Percentiles rank a stretch among this genome's conserved stretches.
phyloP scores from a whole-genome alignment of 2,797 vertebrate genomes.

The Yasuhikotakia modesta region DNA sequence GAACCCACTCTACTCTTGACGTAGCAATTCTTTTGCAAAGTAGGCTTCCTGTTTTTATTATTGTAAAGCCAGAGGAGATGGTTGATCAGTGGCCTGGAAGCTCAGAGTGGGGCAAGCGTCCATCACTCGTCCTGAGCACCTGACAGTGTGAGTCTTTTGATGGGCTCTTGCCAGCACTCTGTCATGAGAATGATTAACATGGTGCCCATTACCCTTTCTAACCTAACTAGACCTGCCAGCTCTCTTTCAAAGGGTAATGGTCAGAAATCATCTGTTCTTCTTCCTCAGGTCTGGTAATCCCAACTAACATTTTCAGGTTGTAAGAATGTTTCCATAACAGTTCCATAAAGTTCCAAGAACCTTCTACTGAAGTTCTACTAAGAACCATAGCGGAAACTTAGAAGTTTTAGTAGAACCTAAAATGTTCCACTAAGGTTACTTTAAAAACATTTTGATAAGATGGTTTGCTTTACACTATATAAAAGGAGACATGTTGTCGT shows the following conservation, averaged over 20 bases:
- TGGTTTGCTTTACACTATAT: no score
- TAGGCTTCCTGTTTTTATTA: constrained; percentile 59
- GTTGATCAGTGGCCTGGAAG: constrained; percentile 61
- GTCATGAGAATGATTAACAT: constrained; percentile 73
- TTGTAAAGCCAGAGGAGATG: constrained; percentile 56
- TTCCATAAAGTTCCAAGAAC: no score
- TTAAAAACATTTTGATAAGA: no score
- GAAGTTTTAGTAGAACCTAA: no score
- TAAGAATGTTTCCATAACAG: no score
- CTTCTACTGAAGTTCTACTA: no score
- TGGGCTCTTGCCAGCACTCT: constrained; percentile 63
- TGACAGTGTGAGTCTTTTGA: constrained; percentile 60
- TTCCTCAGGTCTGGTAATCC: not conserved
- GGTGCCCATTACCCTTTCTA: constrained; percentile 52
- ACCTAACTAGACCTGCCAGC: constrained; percentile 60
- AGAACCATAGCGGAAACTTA: no score
- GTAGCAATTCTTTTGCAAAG: constrained; percentile 37
- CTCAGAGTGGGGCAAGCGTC: constrained; percentile 59
- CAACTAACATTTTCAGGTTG: not conserved
- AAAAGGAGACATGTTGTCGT: no score
- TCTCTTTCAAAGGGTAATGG: constrained; percentile 63
- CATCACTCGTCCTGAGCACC: constrained; percentile 60
- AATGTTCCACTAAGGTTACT: no score
- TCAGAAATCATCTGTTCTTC: constrained; percentile 30
- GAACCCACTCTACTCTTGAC: constrained; percentile 62